Percentiles rank a stretch among this genome's conserved stretches.
Conservation (phyloP, 2,888 invertebrate genomes). For the Eilema griseolum region DNA sequence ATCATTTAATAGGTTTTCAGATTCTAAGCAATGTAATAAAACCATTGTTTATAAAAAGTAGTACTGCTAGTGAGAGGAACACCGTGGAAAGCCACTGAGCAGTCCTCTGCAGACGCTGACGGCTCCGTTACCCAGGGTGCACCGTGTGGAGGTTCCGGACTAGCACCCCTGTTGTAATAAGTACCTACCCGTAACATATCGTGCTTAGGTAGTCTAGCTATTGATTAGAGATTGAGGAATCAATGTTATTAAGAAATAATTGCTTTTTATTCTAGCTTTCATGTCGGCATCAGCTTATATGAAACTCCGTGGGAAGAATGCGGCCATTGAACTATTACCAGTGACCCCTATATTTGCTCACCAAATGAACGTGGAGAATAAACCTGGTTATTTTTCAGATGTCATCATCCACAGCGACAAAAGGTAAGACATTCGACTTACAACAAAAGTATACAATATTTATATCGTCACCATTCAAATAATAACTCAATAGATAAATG, state of each 20-base stretch:
- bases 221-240: too few species aligned
- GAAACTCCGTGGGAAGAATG: constrained; percentile 73
- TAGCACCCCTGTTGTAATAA: too few species aligned
- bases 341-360: constrained; percentile 88
- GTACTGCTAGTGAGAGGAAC: too few species aligned
- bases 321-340: constrained; percentile 82
- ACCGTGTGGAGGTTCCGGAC: too few species aligned
- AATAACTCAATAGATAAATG: constrained; percentile 74
- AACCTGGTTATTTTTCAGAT: constrained; percentile 88
- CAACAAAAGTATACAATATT: not conserved
- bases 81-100: too few species aligned
- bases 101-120: too few species aligned
- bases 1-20: too few species aligned
- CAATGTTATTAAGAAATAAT: not conserved
- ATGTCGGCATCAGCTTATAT: constrained; percentile 87
- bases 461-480: constrained; percentile 40
- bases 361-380: constrained; percentile 83
- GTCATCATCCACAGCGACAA: constrained; percentile 87
- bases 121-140: too few species aligned
- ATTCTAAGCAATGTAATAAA: too few species aligned
- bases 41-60: too few species aligned
- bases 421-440: constrained; percentile 70
- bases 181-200: too few species aligned
- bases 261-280: constrained; percentile 76
- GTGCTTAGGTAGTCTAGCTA: too few species aligned